Evolutionary conservation across 2,888 invertebrate species (phyloP), one percentile per base, ranked within the genome.

Genomic region (Bombyx huttoni): DNA sequence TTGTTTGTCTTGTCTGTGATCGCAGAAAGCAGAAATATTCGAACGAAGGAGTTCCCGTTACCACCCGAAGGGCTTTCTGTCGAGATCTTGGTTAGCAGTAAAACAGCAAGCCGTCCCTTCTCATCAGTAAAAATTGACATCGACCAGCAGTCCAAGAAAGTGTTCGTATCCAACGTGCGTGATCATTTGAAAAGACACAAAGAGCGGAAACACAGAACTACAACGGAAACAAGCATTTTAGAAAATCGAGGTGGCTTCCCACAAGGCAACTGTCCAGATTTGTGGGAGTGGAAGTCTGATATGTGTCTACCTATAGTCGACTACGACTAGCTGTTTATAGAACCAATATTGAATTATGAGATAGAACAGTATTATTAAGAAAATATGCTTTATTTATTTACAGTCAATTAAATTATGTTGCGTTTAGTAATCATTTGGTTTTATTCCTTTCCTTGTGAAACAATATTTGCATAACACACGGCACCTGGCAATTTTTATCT

Each of bases 31-130:
- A 51, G 58, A 47, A 57, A 59, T 49, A 49, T 66, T 24, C 57
- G 54, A 50, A 50, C 57, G 7, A 54, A 49, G 8, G 49, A 49
- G 33, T 46, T 60, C 50, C 53, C 57, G 34, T 40, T 68, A 47
- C 58, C 63, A 46, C 46, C 57, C 8, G 58, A 63, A 56, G 65
- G 62, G 47, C 48, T 63, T 34, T 57, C 55, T 10, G 47, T 67
- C 51, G 63, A 67, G n/a, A 55, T 64, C 13, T 50, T 55, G 7
- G 58, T 67, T 35, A 61, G 58, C 13, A 56, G 54, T 9, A 58
- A 64, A 10, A 52, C 51, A 0, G 56, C 51, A 0, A 47, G 49
- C 12, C 51, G 49, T 9, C 55, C 57, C 8, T 14, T 60, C 13
- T 50, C 56, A n/a, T 53, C 57, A 13, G 49, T 57, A 56, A 62